Percentiles rank a stretch among this genome's conserved stretches.
Conservation (phyloP, 2,888 invertebrate species). For the Sinodicranocentrus sp. region DNA sequence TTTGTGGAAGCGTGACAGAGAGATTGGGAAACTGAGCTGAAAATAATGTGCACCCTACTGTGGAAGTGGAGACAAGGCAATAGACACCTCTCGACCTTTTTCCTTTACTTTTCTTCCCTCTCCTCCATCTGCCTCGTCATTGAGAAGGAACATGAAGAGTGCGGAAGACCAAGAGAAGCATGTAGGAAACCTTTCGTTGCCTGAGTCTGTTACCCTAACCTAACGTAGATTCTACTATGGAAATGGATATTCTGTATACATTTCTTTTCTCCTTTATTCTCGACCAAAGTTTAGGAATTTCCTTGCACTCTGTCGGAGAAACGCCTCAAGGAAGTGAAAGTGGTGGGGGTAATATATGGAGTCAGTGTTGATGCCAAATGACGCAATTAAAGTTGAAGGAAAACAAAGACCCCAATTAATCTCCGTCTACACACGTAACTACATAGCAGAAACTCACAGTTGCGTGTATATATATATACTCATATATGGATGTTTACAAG, state of each 20-base stretch:
- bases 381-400: conserved; percentile 67
- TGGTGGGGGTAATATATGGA: conserved; percentile 54
- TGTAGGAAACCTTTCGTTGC: conserved; percentile 26
- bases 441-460: background rate
- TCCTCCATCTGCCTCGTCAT: background rate
- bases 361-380: conserved; percentile 65
- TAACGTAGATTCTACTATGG: too few relatives aligned
- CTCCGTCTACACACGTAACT: conserved; percentile 45
- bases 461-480: too few relatives aligned
- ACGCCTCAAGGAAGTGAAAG: conserved; percentile 53
- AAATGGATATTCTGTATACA: too few relatives aligned
- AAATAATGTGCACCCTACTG: conserved; percentile 56
- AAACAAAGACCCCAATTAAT: conserved; percentile 68
- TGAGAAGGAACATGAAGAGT: background rate
- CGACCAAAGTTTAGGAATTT: conserved; percentile 13
- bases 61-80: conserved; percentile 58
- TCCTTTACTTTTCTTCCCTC: conserved; percentile 33
- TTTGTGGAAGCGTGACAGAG: conserved; percentile 56
- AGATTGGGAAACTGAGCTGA: conserved; percentile 55
- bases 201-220: conserved; percentile 2
- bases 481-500: too few relatives aligned
- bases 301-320: conserved; percentile 16
- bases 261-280: conserved; percentile 24
- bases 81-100: conserved; percentile 57
- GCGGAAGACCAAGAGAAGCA: conserved; percentile 32